These are phyloP conservation scores for Mastacembelus armatus DNA, from an alignment of 2,797 vertebrate genomes.

Conservation along the genomic window DNA sequence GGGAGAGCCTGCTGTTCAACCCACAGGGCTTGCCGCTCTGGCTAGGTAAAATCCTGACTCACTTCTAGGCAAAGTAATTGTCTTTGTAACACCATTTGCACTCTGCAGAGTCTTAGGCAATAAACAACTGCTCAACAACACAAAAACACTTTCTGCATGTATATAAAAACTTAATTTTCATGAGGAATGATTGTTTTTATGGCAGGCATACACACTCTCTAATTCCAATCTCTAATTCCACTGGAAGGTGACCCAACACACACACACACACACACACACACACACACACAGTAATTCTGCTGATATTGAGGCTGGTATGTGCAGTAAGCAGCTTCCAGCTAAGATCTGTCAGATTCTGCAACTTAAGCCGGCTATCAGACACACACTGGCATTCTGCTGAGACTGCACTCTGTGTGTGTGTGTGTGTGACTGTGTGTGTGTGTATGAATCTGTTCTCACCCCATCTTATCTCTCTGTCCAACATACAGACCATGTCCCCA, in stretches of 20 bases:
- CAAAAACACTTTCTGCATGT: not conserved
- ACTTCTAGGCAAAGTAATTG: not conserved
- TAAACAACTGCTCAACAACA: not conserved
- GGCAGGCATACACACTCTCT: slow-evolving; percentile 29
- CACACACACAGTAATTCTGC: slow-evolving; percentile 64
- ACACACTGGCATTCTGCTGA: slow-evolving; percentile 69
- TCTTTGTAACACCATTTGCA: not conserved
- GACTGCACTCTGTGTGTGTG: slow-evolving; percentile 44
- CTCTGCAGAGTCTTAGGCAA: not conserved
- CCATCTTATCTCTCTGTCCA: not conserved
- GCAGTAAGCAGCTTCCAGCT: slow-evolving; percentile 77
- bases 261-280: slow-evolving; percentile 32
- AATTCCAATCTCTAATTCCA: slow-evolving; percentile 50
- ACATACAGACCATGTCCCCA: slow-evolving; percentile 93
- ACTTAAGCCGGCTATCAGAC: slow-evolving; percentile 77
- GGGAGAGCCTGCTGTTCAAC: slow-evolving; percentile 95
- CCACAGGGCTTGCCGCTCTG: slow-evolving; percentile 95
- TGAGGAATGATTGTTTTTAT: slow-evolving; percentile 1
- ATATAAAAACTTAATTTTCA: slow-evolving; percentile 13
- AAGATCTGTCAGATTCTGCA: slow-evolving; percentile 77
- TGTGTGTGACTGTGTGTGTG: not conserved
- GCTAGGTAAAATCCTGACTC: slow-evolving; percentile 83
- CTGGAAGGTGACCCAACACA: slow-evolving; percentile 42
- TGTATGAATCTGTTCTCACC: slow-evolving; percentile 12
- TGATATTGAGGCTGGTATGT: slow-evolving; percentile 73